Evolutionary conservation across 2,113 vertebrate genomes (phyloP).

Genomic region (Eulemur rufifrons): DNA sequence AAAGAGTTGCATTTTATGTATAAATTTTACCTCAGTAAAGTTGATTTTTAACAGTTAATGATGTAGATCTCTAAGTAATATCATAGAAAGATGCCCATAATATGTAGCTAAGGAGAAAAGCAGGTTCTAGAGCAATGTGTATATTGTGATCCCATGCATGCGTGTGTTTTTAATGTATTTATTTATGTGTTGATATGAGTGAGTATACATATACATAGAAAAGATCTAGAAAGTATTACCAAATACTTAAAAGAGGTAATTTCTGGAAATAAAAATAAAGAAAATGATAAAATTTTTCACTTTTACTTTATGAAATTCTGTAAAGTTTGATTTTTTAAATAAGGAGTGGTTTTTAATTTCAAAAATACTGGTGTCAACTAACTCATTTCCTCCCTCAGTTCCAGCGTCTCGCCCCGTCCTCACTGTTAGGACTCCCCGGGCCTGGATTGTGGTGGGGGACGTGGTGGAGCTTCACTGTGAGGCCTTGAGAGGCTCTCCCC

Average conservation of each 20-base stretch:
- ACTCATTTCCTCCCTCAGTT: constrained; percentile 15
- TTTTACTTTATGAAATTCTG: neutral
- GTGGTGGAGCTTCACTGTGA: neutral
- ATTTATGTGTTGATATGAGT: neutral
- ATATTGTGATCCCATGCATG: neutral
- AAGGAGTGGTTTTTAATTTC: neutral
- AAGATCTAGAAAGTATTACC: neutral
- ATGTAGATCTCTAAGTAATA: neutral
- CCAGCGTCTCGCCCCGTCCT: constrained; percentile 14
- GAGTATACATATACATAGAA: neutral
- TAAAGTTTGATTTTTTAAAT: neutral
- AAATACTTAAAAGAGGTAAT: neutral
- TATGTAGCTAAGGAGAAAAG: neutral
- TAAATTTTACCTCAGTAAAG: neutral
- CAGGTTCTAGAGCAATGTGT: neutral
- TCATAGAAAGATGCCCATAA: neutral
- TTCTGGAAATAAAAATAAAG: neutral
- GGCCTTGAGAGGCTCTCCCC: neutral
- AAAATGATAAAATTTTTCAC: neutral
- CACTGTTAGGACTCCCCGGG: neutral
- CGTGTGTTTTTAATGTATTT: neutral
- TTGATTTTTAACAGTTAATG: neutral
- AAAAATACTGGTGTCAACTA: neutral
- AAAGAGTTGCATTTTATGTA: neutral
- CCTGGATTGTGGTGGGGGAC: neutral